Evolutionary conservation across 2,797 vertebrate species (phyloP), one percentile per base, ranked within the genome.

Genomic region (Varecia variegata): DNA sequence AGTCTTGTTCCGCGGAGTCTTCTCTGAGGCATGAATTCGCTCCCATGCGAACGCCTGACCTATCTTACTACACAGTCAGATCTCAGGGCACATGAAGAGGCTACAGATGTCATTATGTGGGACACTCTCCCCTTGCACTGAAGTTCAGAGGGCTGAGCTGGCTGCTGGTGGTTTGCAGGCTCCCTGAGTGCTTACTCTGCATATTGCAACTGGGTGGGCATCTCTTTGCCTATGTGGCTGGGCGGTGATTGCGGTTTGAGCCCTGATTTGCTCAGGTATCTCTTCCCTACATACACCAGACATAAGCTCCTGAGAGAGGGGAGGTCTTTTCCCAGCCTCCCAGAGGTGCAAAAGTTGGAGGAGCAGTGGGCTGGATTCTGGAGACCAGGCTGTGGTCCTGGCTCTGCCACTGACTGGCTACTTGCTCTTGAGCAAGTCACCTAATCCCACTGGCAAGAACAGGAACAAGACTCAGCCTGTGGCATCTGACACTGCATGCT

Each of bases 211-310:
- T 45, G 25, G 17, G 68, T 0, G 5, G 12, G 40, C 54, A 10
- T 4, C 21, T 65, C 58, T 81, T 43, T 70, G 71, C 3, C 0
- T 3, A 0, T 7, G 6, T 27, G 43, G 17, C 68, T 68, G 47
- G 21, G 70, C 18, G 27, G 32, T 27, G 18, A 14, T 25, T 38
- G 71, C 38, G 11, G 7, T 73, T 56, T 38, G 10, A 45, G 60
- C 67, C 12, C 2, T 0, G 12, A 35, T n/a, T 80, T 11, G 1
- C 27, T 17, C 47, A 56, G 40, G 15, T 0, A 5, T 6, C 54
- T 58, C 20, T 83, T 56, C 5, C 79, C 23, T 8, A 12, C 18
- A 5, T 12, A 2, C 35, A 10, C 56, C 4, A 35, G 40, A 15
- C n/a, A n/a, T 67, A 20, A 35, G 3, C 56, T 47, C 68, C 47